A percentile compares a stretch with the other conserved stretches of the same genome.
Conservation (phyloP, 2,888 invertebrate species). For the Orthosia cruda region DNA sequence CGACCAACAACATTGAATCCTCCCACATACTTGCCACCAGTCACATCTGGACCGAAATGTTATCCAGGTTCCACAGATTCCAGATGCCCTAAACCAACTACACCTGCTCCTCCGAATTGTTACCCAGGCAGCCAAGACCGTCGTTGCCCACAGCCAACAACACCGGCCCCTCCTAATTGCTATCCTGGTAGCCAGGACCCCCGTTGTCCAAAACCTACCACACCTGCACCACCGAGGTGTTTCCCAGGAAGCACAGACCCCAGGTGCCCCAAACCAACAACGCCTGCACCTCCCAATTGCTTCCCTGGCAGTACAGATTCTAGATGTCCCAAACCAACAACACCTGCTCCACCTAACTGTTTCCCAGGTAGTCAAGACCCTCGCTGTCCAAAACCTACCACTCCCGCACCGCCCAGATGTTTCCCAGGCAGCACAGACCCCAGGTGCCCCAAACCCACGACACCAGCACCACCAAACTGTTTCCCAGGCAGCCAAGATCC, state of each 20-base stretch:
- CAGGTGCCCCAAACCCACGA: slow-evolving; percentile 69
- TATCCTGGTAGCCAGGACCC: not conserved
- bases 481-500: slow-evolving; percentile 73
- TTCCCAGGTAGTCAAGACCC: slow-evolving; percentile 66
- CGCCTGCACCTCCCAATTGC: not conserved
- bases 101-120: slow-evolving; percentile 55
- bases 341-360: slow-evolving; percentile 58
- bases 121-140: not conserved
- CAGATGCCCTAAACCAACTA: slow-evolving; percentile 61
- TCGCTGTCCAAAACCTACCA: slow-evolving; percentile 69
- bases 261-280: not conserved
- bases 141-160: slow-evolving; percentile 11
- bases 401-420: slow-evolving; percentile 69
- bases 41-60: slow-evolving; percentile 67
- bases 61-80: slow-evolving; percentile 67
- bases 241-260: slow-evolving; percentile 43
- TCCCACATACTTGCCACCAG: slow-evolving; percentile 72
- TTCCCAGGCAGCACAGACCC: slow-evolving; percentile 66
- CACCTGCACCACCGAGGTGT: slow-evolving; percentile 52
- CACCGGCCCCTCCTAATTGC: slow-evolving; percentile 32
- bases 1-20: slow-evolving; percentile 70
- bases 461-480: slow-evolving; percentile 69
- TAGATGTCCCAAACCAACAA: slow-evolving; percentile 69
- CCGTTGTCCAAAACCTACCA: not conserved
- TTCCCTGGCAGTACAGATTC: slow-evolving; percentile 42